These are phyloP conservation scores for Dascyllus trimaculatus DNA, from an alignment of 2,113 vertebrate species.

Conservation along the genomic window DNA sequence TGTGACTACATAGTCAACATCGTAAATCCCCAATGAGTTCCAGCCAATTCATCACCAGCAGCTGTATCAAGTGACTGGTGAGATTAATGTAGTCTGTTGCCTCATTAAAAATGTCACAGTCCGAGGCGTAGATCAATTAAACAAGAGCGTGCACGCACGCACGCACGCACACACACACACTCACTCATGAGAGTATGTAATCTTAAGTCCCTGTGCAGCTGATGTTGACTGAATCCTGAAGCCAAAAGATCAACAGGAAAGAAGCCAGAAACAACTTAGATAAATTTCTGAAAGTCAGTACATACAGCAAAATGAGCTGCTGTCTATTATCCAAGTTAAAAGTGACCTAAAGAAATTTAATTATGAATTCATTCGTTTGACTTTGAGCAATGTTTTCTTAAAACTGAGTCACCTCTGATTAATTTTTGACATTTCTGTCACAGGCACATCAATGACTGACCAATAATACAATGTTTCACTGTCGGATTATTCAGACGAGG, in stretches of 20 bases:
- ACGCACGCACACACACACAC: too few relatives aligned
- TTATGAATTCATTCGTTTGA: not conserved
- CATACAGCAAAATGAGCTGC: not conserved
- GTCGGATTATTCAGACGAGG: not conserved
- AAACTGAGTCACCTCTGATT: not conserved
- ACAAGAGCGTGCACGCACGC: too few relatives aligned
- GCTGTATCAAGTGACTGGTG: not conserved
- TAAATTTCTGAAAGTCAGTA: not conserved
- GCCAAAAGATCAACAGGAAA: not conserved
- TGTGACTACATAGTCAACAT: not conserved
- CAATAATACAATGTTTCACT: not conserved
- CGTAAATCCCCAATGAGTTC: constrained; percentile 15
- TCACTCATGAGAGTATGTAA: not conserved
- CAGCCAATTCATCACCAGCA: constrained; percentile 24
- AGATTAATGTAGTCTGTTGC: constrained; percentile 31
- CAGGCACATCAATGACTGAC: not conserved
- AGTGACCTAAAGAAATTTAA: not conserved
- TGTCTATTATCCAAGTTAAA: not conserved
- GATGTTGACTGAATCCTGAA: not conserved
- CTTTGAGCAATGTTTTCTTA: not conserved
- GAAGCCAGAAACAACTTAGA: not conserved
- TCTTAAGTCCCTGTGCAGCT: not conserved
- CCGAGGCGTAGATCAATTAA: constrained; percentile 3
- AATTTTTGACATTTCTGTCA: not conserved
- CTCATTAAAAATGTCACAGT: constrained; percentile 31